Base-by-base conservation (phyloP, 2,113 vertebrate species). In the Lepus americanus region DNA sequence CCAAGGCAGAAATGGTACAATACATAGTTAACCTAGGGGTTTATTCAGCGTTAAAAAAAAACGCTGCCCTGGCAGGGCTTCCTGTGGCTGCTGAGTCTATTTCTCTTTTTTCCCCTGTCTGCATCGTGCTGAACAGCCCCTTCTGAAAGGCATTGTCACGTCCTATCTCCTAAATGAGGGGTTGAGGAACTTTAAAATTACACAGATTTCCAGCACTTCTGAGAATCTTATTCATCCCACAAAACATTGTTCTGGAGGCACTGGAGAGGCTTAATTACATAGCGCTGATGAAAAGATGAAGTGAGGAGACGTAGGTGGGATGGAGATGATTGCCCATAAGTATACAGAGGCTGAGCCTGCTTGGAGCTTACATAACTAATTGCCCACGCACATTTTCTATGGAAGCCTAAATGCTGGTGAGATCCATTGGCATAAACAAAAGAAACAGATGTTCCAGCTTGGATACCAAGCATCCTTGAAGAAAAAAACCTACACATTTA, bases 401-500 rank as follows among this genome's bases (percentile, higher is more conserved):
- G 95, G 90, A 89, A 97, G 22, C 31, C 53, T 61, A 86, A 92
- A 53, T 72, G 82, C 31, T 97, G 96, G 93, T 89, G 77, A 96
- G 61, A 31, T 94, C 61, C 94, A 94, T 89, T 93, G n/a, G 93
- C 97, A 96, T 91, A 97, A 96, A 96, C 44, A 96, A 97, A 97
- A 97, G 70, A 51, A 91, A 89, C 91, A 97, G 93, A 94, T 87
- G 90, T 95, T 94, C 94, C 84, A 89, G 97, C 96, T 95, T 96
- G 64, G 89, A 87, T 95, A 96, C 91, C 92, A 85, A 16, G 81
- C n/a, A 77, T 93, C 95, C 55, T 87, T 97, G 80, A 94, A 96
- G 55, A 59, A 96, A 92, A 92, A 95, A 95, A 97, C 93, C 87
- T 79, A 94, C 87, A 94, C 67, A 96, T 95, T 96, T 86, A 90